phyloP scores from a whole-genome alignment of 2,888 invertebrate genomes.

The Fissipunctia ypsillon region DNA sequence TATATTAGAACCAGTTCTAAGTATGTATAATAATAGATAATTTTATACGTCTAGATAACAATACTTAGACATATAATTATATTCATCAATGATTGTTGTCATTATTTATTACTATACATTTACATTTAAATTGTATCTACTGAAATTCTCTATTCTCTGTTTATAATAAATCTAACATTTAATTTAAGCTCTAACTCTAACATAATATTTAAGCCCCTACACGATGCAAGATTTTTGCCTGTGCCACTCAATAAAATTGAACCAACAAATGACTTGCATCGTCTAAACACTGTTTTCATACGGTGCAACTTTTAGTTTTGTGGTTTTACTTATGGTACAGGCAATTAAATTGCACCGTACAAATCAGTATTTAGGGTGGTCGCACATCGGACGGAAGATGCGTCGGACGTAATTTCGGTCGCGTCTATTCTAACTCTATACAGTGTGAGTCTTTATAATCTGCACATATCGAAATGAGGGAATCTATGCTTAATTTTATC shows the following conservation, averaged over 20 bases:
- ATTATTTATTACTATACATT: neutral
- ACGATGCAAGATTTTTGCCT: too few species aligned
- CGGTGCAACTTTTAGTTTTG: neutral
- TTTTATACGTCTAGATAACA: constrained; percentile 13
- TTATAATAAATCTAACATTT: neutral
- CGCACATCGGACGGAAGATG: neutral
- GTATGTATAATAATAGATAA: neutral
- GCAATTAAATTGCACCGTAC: too few species aligned
- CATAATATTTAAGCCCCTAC: neutral
- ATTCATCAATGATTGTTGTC: neutral
- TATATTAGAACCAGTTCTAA: neutral
- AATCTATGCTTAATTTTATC: too few species aligned
- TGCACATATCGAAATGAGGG: too few species aligned
- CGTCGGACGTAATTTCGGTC: neutral
- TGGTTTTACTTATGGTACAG: neutral
- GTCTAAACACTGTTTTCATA: neutral
- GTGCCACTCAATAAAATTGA: neutral
- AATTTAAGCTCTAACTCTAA: too few species aligned
- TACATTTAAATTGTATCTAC: neutral
- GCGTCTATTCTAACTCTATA: neutral
- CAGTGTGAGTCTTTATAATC: too few species aligned
- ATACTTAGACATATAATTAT: neutral
- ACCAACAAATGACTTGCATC: neutral
- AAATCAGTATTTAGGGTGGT: neutral
- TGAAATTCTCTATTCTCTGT: neutral